Evolutionary conservation across 2,888 invertebrate species (phyloP).

Genomic region (Hypomecis punctinalis): DNA sequence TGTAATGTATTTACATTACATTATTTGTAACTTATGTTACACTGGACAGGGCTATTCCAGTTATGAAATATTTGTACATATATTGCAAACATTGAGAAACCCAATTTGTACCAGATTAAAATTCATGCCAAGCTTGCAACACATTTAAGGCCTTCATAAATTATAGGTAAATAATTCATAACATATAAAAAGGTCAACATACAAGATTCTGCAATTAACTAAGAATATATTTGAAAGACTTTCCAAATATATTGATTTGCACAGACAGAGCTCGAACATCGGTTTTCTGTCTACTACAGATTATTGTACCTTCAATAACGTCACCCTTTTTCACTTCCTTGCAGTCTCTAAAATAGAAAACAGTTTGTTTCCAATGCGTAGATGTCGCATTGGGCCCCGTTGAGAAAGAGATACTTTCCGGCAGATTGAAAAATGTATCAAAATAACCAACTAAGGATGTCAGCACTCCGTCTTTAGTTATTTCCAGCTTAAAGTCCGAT

Average conservation of each 20-base stretch:
- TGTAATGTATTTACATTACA: too few species aligned
- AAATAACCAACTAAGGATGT: slow-evolving; percentile 96
- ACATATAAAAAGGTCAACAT: background rate
- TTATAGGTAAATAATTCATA: too few species aligned
- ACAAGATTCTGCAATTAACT: slow-evolving; percentile 71
- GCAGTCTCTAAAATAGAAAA: slow-evolving; percentile 92
- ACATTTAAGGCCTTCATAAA: too few species aligned
- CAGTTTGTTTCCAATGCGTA: slow-evolving; percentile 98
- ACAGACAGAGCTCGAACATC: slow-evolving; percentile 91
- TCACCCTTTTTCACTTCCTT: slow-evolving; percentile 89
- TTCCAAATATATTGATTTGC: slow-evolving; percentile 87
- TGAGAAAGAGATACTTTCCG: slow-evolving; percentile 88
- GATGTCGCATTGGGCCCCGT: slow-evolving; percentile 90
- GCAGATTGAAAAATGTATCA: slow-evolving; percentile 93
- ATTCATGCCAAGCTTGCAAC: too few species aligned
- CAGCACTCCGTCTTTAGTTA: slow-evolving; percentile 87
- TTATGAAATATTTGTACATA: too few species aligned
- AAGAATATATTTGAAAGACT: slow-evolving; percentile 86
- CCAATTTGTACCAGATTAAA: too few species aligned
- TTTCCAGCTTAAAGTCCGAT: slow-evolving; percentile 88
- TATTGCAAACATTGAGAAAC: too few species aligned
- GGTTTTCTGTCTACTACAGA: slow-evolving; percentile 89
- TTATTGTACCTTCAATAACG: slow-evolving; percentile 87
- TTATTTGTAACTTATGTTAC: too few species aligned
- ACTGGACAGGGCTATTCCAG: too few species aligned